Conservation (phyloP, 2,113 vertebrate species). For the Haliaeetus leucogaster region DNA sequence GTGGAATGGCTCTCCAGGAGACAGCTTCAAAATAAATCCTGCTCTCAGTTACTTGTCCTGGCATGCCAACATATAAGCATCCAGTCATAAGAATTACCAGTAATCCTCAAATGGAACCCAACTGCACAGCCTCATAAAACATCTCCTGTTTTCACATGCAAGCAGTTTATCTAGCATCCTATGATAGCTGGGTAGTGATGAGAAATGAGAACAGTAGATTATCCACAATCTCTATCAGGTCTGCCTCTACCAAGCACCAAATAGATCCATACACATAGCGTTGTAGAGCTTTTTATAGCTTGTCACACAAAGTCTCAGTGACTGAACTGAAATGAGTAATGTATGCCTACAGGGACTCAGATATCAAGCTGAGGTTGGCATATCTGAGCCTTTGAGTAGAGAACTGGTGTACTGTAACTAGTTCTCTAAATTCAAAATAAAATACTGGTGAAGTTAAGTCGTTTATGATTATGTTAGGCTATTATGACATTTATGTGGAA, state of each 20-base stretch:
- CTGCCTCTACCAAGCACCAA: neutral
- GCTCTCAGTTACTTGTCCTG: neutral
- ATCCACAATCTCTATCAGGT: neutral
- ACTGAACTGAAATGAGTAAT: conserved; percentile 12
- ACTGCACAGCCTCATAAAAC: neutral
- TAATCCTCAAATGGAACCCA: neutral
- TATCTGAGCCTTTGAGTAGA: neutral
- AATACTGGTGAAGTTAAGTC: neutral
- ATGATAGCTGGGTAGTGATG: neutral
- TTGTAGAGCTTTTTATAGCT: neutral
- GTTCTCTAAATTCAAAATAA: neutral
- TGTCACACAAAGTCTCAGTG: neutral
- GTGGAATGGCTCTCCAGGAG: neutral
- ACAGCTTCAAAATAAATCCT: neutral
- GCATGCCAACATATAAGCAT: neutral
- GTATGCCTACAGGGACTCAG: conserved; percentile 6
- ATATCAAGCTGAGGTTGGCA: neutral
- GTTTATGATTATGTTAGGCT: neutral
- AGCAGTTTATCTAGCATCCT: neutral
- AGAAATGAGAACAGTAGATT: neutral
- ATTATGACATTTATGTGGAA: neutral
- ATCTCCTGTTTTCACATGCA: neutral
- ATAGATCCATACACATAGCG: neutral
- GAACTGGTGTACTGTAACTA: neutral
- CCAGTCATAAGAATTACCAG: neutral